These are phyloP conservation scores for Megaustenia siamemsis DNA, from an alignment of 2,888 invertebrate genomes.

Conservation along the genomic window DNA sequence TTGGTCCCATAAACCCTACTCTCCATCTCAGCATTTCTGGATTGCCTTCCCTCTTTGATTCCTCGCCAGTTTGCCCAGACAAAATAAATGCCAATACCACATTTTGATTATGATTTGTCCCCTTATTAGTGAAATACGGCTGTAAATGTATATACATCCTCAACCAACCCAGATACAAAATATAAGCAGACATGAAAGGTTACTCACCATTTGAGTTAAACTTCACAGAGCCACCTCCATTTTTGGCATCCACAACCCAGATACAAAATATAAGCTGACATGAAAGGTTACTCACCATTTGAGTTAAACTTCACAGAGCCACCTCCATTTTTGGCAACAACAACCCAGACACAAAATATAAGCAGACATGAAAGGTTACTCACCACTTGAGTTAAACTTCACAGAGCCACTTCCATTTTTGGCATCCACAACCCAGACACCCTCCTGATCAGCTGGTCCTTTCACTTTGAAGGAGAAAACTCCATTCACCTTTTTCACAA, in stretches of 20 bases:
- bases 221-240: slow-evolving; percentile 91
- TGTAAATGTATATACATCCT: no score
- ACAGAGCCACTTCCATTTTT: slow-evolving; percentile 93
- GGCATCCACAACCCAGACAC: slow-evolving; percentile 94
- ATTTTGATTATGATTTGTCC: no score
- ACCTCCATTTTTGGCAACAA: slow-evolving; percentile 91
- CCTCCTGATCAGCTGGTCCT: slow-evolving; percentile 88
- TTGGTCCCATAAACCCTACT: no score
- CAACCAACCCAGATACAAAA: no score
- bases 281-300: slow-evolving; percentile 45
- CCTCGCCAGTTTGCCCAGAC: no score
- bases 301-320: slow-evolving; percentile 91
- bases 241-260: slow-evolving; percentile 96
- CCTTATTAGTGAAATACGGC: no score
- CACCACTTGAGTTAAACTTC: slow-evolving; percentile 85
- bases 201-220: slow-evolving; percentile 84
- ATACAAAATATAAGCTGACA: neutral
- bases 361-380: neutral
- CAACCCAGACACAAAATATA: no score
- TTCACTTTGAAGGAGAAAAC: slow-evolving; percentile 94
- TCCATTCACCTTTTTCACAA: slow-evolving; percentile 83
- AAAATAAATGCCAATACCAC: no score
- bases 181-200: neutral
- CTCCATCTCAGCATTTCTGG: no score
- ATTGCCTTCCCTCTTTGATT: no score